Conservation (phyloP, 2,888 invertebrate species). For the Drosophila diplacantha region DNA sequence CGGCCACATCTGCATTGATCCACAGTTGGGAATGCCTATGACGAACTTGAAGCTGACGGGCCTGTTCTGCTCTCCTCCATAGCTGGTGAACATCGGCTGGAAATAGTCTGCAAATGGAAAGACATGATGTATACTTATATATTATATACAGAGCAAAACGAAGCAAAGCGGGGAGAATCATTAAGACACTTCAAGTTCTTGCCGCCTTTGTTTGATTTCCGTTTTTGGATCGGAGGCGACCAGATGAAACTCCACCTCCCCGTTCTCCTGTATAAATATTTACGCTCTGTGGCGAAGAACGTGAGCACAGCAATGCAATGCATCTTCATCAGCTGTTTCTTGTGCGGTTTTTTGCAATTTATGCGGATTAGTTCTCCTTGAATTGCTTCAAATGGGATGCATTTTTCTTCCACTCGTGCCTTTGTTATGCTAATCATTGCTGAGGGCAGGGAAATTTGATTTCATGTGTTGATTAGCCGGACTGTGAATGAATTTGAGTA, state of each 20-base stretch:
- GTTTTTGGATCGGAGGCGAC: conserved; percentile 7
- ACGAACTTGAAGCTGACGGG: conserved; percentile 81
- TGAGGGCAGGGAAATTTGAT: conserved; percentile 6
- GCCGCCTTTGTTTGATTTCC: conserved; percentile 18
- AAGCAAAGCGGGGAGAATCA: conserved; percentile 11
- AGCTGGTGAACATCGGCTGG: conserved; percentile 83
- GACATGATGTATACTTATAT: background rate
- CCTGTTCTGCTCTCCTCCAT: conserved; percentile 80
- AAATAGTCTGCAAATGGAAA: conserved; percentile 69
- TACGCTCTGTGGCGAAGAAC: conserved; percentile 16
- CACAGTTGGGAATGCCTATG: conserved; percentile 84
- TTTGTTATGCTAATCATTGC: conserved; percentile 24
- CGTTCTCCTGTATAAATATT: conserved; percentile 31
- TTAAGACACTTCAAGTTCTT: conserved; percentile 13
- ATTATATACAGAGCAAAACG: conserved; percentile 1
- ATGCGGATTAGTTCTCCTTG: conserved; percentile 22
- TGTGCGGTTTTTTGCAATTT: conserved; percentile 7
- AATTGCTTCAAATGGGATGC: conserved; percentile 7
- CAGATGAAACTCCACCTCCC: background rate
- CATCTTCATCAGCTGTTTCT: conserved; percentile 18
- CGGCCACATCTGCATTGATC: conserved; percentile 83
- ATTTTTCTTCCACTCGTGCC: conserved; percentile 2
- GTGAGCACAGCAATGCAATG: conserved; percentile 16
- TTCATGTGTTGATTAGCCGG: conserved; percentile 1
- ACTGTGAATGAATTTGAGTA: conserved; percentile 1